Evolutionary conservation across 1,140 invertebrate genomes (phyloP).

Genomic region (Atta texana): DNA sequence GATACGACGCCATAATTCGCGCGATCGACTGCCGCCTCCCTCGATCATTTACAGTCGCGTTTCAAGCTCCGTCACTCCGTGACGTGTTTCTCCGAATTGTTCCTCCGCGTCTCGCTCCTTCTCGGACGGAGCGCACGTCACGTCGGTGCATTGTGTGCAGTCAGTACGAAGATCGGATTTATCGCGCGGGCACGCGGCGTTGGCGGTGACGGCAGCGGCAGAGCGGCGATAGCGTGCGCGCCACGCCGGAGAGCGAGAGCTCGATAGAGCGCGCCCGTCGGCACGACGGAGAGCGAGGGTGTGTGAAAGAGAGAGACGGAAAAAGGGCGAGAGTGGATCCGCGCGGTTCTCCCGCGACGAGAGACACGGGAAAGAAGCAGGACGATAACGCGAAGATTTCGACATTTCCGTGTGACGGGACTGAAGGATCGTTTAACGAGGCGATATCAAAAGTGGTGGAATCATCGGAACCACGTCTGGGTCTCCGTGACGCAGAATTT

Average conservation of each 20-base stretch:
- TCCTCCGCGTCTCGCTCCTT: no score
- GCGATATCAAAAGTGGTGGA: not conserved
- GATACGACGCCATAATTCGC: slow-evolving; percentile 43
- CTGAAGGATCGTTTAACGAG: not conserved
- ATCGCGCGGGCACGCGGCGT: slow-evolving; percentile 32
- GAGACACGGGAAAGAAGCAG: not conserved
- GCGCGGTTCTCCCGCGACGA: slow-evolving; percentile 24
- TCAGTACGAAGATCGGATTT: slow-evolving; percentile 37
- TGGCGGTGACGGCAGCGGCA: no score
- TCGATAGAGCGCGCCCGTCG: slow-evolving; percentile 43
- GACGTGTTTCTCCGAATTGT: not conserved
- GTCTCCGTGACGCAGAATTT: slow-evolving; percentile 35
- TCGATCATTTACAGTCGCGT: slow-evolving; percentile 26
- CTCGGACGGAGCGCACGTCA: not conserved
- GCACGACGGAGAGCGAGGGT: not conserved
- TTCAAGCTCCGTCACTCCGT: not conserved
- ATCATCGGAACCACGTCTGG: not conserved
- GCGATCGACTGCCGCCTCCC: slow-evolving; percentile 34
- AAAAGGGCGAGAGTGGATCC: slow-evolving; percentile 23
- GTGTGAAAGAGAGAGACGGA: not conserved
- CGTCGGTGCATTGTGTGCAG: not conserved
- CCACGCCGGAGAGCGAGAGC: slow-evolving; percentile 25
- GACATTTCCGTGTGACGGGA: not conserved
- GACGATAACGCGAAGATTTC: not conserved
- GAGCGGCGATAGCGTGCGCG: slow-evolving; percentile 12